phyloP scores from a whole-genome alignment of 2,888 invertebrate genomes.

The Amphipyra berbera region DNA sequence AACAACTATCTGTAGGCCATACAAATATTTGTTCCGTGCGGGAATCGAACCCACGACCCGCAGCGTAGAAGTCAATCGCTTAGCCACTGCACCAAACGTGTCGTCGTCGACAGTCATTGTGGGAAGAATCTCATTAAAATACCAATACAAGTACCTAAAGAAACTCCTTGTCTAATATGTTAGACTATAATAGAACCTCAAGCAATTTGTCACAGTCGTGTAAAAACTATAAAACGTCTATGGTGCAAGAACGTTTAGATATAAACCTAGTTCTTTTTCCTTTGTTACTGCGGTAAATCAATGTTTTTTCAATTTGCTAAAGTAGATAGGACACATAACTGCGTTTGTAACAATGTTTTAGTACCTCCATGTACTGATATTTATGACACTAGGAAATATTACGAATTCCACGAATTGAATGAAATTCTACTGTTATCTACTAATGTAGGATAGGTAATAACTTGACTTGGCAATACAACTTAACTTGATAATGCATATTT shows the following conservation, averaged over 20 bases:
- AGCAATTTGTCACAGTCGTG: constrained; percentile 48
- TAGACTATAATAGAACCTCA: constrained; percentile 25
- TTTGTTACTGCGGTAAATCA: constrained; percentile 42
- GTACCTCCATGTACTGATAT: constrained; percentile 1
- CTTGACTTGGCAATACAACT: neutral
- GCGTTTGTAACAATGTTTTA: constrained; percentile 23
- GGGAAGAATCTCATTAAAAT: neutral
- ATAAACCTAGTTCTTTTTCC: constrained; percentile 5
- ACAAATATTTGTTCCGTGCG: no score
- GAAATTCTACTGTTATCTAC: no score
- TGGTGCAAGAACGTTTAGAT: neutral
- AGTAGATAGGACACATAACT: constrained; percentile 63
- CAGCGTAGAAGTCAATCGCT: no score
- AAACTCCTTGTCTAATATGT: neutral
- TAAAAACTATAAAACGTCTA: constrained; percentile 33
- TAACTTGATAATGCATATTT: no score
- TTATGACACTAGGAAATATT: constrained; percentile 23
- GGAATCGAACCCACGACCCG: no score
- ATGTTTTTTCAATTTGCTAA: constrained; percentile 41
- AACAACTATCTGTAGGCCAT: no score
- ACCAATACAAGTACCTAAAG: neutral
- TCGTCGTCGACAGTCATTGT: no score
- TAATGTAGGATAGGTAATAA: neutral
- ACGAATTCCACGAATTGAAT: constrained; percentile 31
- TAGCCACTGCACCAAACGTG: no score